These are phyloP conservation scores for Mylabris phalerata DNA, from an alignment of 1,140 invertebrate genomes.

Conservation along the genomic window DNA sequence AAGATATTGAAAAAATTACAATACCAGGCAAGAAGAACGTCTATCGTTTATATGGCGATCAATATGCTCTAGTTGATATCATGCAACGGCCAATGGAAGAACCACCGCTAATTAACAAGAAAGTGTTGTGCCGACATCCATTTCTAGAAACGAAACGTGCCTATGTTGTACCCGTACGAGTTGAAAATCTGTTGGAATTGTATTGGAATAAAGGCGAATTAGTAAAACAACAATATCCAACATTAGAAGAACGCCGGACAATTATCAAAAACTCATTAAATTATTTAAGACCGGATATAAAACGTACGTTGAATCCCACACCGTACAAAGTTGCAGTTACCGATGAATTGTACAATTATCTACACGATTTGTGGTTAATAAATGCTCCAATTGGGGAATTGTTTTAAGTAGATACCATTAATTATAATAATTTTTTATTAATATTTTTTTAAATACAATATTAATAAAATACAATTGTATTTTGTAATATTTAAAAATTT, in stretches of 20 bases:
- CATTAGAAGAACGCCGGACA: conserved; percentile 68
- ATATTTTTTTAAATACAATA: no score
- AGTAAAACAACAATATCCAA: conserved; percentile 54
- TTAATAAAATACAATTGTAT: no score
- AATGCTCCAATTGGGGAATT: conserved; percentile 97
- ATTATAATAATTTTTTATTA: no score
- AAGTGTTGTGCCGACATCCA: conserved; percentile 92
- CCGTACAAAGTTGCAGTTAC: conserved; percentile 98
- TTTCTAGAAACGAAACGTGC: conserved; percentile 94
- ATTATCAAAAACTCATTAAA: conserved; percentile 73
- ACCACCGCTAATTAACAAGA: conserved; percentile 66
- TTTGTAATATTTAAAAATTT: no score
- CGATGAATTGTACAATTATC: conserved; percentile 87
- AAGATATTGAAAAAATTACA: conserved; percentile 96
- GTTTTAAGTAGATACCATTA: conserved; percentile 50
- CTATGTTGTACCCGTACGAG: conserved; percentile 81
- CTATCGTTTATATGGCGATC: conserved; percentile 75
- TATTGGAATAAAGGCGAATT: conserved; percentile 83
- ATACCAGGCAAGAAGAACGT: conserved; percentile 88
- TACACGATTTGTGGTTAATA: conserved; percentile 93
- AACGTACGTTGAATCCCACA: conserved; percentile 92
- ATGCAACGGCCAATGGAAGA: conserved; percentile 73
- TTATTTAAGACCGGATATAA: conserved; percentile 84
- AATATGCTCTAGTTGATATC: conserved; percentile 88
- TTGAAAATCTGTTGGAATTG: conserved; percentile 66